Conservation (phyloP, 2,113 vertebrate genomes). For the Phalacrocorax carbo region DNA sequence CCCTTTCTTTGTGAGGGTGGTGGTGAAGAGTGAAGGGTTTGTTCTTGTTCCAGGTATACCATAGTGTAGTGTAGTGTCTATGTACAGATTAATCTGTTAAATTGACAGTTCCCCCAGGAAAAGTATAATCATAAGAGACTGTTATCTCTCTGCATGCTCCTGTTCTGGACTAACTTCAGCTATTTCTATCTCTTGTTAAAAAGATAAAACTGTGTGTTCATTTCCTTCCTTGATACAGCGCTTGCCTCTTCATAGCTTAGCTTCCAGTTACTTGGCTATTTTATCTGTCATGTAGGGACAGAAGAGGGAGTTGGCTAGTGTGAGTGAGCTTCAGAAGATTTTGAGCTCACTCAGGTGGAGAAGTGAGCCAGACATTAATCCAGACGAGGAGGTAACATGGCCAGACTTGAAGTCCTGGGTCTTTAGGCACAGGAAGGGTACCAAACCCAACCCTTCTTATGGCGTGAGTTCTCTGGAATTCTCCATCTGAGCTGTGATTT, state of each 20-base stretch:
- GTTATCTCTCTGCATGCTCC: conserved; percentile 21
- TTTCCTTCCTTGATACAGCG: not conserved
- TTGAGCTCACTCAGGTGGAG: not conserved
- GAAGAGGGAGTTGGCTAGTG: not conserved
- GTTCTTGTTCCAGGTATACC: not conserved
- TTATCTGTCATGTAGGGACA: not conserved
- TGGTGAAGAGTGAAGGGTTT: conserved; percentile 23
- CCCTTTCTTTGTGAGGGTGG: not conserved
- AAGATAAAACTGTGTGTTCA: not conserved
- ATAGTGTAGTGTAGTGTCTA: not conserved
- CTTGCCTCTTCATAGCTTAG: not conserved
- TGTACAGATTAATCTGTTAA: not conserved
- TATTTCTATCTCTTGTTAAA: conserved; percentile 17
- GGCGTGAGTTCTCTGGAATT: not conserved
- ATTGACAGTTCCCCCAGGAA: not conserved
- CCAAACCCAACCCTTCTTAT: not conserved
- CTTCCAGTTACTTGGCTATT: not conserved
- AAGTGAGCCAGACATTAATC: not conserved
- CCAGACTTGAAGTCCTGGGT: not conserved
- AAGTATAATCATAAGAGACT: conserved; percentile 5
- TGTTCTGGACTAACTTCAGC: not conserved
- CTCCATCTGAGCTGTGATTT: not conserved
- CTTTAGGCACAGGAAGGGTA: not conserved
- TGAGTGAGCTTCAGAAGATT: not conserved
- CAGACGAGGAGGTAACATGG: not conserved